A percentile compares a stretch with the other conserved stretches of the same genome.
These are phyloP conservation scores for Spilogale gracilis DNA, from an alignment of 2,113 vertebrate species.

Conservation along the genomic window DNA sequence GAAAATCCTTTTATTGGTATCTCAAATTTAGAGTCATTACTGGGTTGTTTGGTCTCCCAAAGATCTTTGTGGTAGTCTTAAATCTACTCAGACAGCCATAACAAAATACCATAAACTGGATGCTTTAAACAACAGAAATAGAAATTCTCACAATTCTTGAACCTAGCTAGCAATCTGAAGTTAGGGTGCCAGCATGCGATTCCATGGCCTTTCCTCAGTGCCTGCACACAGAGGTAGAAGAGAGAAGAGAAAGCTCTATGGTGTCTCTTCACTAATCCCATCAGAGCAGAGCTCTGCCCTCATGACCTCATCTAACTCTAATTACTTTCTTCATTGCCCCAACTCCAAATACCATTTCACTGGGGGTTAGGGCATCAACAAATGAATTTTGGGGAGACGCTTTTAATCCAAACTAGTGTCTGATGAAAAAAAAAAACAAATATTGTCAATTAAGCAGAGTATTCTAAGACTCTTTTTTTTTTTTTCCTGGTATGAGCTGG, in stretches of 20 bases:
- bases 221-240: neutral
- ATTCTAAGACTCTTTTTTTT: neutral
- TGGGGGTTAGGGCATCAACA: neutral
- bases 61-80: neutral
- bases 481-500: neutral
- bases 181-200: neutral
- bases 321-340: neutral
- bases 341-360: neutral
- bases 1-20: neutral
- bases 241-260: neutral
- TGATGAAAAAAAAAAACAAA: neutral
- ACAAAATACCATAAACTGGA: neutral
- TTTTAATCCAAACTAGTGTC: neutral
- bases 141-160: neutral
- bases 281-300: neutral
- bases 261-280: neutral
- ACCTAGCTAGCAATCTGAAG: neutral
- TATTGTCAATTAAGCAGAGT: conserved; percentile 9
- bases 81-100: neutral
- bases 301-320: neutral
- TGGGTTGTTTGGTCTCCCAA: neutral
- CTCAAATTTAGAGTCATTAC: neutral
- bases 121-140: neutral
- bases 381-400: neutral
- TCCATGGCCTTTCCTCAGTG: neutral